A percentile compares a stretch with the other conserved stretches of the same genome.
Evolutionary conservation across 1,140 invertebrate genomes (phyloP).

Genomic region (Polyergus mexicanus): DNA sequence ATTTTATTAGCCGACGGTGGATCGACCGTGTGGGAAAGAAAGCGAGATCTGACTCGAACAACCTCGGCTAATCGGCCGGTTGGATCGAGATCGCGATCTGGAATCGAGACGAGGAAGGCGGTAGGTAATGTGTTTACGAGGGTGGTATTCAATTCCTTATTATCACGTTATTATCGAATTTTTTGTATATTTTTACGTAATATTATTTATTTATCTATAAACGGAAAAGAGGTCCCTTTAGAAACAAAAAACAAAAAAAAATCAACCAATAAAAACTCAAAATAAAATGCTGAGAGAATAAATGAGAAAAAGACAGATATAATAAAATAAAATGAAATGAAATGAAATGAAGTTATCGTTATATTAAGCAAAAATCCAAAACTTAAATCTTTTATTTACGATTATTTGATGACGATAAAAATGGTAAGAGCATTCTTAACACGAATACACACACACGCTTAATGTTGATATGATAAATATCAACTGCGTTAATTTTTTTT

Average conservation of each 20-base stretch:
- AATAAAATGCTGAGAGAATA: no score
- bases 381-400: neutral
- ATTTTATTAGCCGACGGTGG: conserved; percentile 49
- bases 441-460: no score
- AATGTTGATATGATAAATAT: no score
- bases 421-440: neutral
- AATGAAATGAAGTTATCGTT: neutral
- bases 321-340: no score
- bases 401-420: neutral
- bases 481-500: no score
- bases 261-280: no score
- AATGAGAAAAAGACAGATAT: no score
- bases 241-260: no score
- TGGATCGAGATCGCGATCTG: neutral
- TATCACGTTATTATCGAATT: neutral
- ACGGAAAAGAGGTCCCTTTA: no score
- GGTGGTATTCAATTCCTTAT: conserved; percentile 16
- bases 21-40: conserved; percentile 47
- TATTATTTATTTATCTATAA: neutral
- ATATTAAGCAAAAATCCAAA: neutral
- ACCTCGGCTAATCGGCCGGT: conserved; percentile 9
- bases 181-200: neutral
- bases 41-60: neutral
- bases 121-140: neutral
- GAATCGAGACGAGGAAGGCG: conserved; percentile 18